Conservation (phyloP, 2,888 invertebrate genomes). For the Schrankia costaestrigalis region DNA sequence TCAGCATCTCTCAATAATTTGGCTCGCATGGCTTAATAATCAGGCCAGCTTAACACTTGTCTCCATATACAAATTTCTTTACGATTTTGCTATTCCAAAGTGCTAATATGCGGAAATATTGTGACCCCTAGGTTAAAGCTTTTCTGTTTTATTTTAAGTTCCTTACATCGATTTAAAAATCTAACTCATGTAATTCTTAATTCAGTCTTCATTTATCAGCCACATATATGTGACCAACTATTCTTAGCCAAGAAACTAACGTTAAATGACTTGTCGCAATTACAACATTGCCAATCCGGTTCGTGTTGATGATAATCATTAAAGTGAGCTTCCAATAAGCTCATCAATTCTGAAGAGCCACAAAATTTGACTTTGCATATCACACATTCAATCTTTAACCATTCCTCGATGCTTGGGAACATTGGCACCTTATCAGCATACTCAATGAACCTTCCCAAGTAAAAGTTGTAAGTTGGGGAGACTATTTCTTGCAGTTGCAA, state of each 20-base stretch:
- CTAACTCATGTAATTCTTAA: no score
- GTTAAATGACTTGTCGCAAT: constrained; percentile 35
- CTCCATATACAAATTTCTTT: no score
- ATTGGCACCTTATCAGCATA: not conserved
- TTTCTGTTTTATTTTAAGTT: no score
- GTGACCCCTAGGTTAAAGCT: no score
- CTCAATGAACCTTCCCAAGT: constrained; percentile 18
- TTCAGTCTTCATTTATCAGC: no score
- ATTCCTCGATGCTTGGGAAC: constrained; percentile 10
- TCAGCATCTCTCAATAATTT: no score
- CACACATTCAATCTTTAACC: constrained; percentile 44
- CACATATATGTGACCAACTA: constrained; percentile 48
- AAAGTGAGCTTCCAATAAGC: constrained; percentile 35
- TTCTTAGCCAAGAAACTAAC: constrained; percentile 29
- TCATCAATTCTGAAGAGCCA: constrained; percentile 9
- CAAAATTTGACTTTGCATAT: constrained; percentile 36
- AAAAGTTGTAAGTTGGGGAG: constrained; percentile 31
- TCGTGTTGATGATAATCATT: constrained; percentile 40
- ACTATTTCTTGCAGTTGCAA: constrained; percentile 51
- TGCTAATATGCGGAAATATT: no score
- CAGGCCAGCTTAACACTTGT: no score
- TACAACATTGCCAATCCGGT: constrained; percentile 44
- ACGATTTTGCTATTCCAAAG: no score
- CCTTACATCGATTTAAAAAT: no score
- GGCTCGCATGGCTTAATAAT: no score